Evolutionary conservation across 53 echinoderm and acorn worm genomes (phyloP), one percentile per base, ranked within the genome.

Genomic region (Antedon mediterranea): DNA sequence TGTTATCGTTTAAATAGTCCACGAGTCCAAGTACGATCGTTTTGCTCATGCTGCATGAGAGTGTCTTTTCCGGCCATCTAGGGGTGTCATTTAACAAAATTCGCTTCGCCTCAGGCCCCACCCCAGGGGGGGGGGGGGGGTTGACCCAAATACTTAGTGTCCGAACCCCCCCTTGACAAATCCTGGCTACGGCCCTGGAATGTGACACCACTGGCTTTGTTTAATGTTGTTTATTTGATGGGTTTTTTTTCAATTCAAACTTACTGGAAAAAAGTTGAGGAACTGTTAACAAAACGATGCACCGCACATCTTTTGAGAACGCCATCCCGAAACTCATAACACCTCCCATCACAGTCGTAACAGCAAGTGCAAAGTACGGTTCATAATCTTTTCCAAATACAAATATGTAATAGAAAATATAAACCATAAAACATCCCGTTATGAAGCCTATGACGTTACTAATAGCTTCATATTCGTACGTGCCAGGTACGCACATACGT

Each of bases 221-320:
- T n/a, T n/a, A n/a, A n/a, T n/a, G n/a, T n/a, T n/a, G n/a, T n/a
- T n/a, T n/a, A n/a, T n/a, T n/a, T n/a, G n/a, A n/a, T 37, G 11
- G n/a, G n/a, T n/a, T 11, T 37, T 37, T 37, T 6, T 33, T 5
- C 18, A 4, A 4, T 7, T 26, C 0, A 26, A 28, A 71, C 43
- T 76, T 71, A 93, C 93, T 86, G 79, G 93, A 86, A 73, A 93
- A 93, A 33, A 93, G 80, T 32, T 84, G 86, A 0, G 93, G 93
- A 28, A 90, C 72, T 89, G 91, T 94, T n/a, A 94, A 86, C 74
- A 89, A 71, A 34, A 86, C 80, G 29, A 91, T 31, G 73, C 91
- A 94, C 6, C 94, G 86, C 18, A 91, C 32, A 28, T 75, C 30
- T 4, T 30, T 32, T 26, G 87, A 88, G 81, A 94, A 94, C 30